phyloP scores from a whole-genome alignment of 2,113 vertebrate species.

The Poeciliopsis retropinna region DNA sequence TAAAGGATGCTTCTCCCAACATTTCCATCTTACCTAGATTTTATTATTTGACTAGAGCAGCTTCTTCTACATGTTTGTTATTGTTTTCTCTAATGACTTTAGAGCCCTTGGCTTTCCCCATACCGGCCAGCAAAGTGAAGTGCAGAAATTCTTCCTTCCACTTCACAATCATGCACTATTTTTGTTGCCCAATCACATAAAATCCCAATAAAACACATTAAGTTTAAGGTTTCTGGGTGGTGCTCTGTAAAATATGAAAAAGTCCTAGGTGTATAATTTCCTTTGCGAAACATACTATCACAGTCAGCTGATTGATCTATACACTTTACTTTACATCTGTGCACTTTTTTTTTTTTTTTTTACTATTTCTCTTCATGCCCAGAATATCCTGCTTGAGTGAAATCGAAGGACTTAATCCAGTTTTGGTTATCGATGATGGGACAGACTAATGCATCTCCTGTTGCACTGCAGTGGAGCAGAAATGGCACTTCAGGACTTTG shows the following conservation, averaged over 20 bases:
- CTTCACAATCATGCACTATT: not conserved
- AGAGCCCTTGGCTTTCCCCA: not conserved
- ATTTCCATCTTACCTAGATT: no score
- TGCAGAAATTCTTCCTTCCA: no score
- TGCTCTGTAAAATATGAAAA: not conserved
- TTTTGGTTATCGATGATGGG: constrained; percentile 38
- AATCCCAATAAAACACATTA: not conserved
- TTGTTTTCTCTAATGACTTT: no score
- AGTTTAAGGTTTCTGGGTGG: not conserved
- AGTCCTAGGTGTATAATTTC: not conserved
- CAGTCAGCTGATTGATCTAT: not conserved
- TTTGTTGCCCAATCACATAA: not conserved
- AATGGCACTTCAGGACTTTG: constrained; percentile 29
- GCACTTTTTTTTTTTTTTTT: constrained; percentile 2
- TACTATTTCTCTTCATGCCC: constrained; percentile 18
- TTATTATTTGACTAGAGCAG: no score
- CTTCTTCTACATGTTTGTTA: no score
- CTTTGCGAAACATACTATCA: not conserved
- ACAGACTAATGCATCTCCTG: constrained; percentile 1
- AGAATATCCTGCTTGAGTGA: constrained; percentile 35
- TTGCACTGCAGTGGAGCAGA: constrained; percentile 18
- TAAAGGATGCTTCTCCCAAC: no score
- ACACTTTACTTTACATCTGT: not conserved
- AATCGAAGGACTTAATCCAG: constrained; percentile 38
- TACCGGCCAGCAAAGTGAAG: no score